Evolutionary conservation across 2,113 vertebrate species (phyloP), one percentile per base, ranked within the genome.

Genomic region (Apus apus): DNA sequence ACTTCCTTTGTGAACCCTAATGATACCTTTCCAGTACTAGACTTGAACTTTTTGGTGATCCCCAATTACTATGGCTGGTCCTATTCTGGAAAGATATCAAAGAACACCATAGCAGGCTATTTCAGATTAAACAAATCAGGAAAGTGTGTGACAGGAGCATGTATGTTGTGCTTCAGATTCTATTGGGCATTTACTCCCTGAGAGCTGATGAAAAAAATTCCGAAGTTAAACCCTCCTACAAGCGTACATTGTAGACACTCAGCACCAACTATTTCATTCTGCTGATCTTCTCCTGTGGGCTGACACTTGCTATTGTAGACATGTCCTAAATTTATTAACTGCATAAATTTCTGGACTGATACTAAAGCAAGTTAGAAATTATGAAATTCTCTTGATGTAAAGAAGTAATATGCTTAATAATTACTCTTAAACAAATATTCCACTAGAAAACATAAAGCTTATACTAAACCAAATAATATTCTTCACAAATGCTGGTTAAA

Each of bases 381-480:
- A 67, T 43, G 19, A 34, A 27, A 56, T 45, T 50, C 12, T 38
- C 27, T 34, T 46, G 82, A 32, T 29, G 48, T 43, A 53, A 67
- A 65, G 3, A 75, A 75, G 23, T 60, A 53, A 73, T 38, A 22
- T 38, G 10, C 15, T 36, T 82, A 51, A 22, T 67, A 61, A 15
- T 72, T 8, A 72, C 83, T 79, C 26, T 91, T 58, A 46, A 6
- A 16, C 27, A 79, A 82, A 71, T 4, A 18, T 27, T 18, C 9
- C 6, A 48, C 9, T 64, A 45, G 27, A 82, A 86, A 72, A 54
- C 27, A 32, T 58, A 51, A 61, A 45, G 61, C 4, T 57, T 46
- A 50, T 6, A 2, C 22, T 27, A 32, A 89, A 84, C 50, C 14
- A 51, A 70, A 0, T 1, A 8, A 0, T 1, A 8, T 43, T 40